phyloP scores from a whole-genome alignment of 2,113 vertebrate species.

The Pseudolaguvia tuberculata region DNA sequence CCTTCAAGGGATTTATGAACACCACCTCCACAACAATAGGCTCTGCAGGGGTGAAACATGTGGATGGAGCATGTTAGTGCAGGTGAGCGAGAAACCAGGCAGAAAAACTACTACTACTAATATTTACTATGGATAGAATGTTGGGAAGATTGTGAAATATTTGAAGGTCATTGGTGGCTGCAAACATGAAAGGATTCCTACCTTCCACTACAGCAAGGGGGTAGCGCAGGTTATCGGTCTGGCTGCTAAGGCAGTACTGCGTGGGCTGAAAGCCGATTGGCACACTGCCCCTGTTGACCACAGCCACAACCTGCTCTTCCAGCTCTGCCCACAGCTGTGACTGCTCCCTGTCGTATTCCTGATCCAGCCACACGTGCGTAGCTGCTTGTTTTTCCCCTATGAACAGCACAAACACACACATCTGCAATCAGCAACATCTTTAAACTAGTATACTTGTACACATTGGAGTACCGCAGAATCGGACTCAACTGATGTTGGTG shows the following conservation, averaged over 20 bases:
- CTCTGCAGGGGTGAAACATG: slow-evolving; percentile 63
- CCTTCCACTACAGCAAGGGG: slow-evolving; percentile 88
- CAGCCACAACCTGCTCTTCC: slow-evolving; percentile 84
- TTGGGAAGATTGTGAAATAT: not conserved
- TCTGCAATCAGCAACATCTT: not conserved
- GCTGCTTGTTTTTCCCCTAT: slow-evolving; percentile 95
- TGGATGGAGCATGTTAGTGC: not conserved
- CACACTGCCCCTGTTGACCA: slow-evolving; percentile 75
- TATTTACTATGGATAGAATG: not conserved
- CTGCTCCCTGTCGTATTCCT: slow-evolving; percentile 87
- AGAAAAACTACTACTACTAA: too few species aligned
- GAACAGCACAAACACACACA: not conserved
- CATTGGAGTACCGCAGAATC: not conserved
- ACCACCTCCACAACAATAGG: slow-evolving; percentile 90
- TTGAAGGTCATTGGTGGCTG: not conserved
- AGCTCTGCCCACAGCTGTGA: slow-evolving; percentile 87
- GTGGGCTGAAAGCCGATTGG: slow-evolving; percentile 81
- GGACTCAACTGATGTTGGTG: too few species aligned
- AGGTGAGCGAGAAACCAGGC: too few species aligned
- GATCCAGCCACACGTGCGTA: slow-evolving; percentile 89
- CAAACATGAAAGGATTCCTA: slow-evolving; percentile 51
- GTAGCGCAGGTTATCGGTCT: slow-evolving; percentile 85
- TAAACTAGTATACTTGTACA: not conserved
- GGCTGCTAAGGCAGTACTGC: slow-evolving; percentile 87
- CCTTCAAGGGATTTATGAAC: slow-evolving; percentile 91